Conservation (phyloP, 2,888 invertebrate species). For the Osedax frankpressi region DNA sequence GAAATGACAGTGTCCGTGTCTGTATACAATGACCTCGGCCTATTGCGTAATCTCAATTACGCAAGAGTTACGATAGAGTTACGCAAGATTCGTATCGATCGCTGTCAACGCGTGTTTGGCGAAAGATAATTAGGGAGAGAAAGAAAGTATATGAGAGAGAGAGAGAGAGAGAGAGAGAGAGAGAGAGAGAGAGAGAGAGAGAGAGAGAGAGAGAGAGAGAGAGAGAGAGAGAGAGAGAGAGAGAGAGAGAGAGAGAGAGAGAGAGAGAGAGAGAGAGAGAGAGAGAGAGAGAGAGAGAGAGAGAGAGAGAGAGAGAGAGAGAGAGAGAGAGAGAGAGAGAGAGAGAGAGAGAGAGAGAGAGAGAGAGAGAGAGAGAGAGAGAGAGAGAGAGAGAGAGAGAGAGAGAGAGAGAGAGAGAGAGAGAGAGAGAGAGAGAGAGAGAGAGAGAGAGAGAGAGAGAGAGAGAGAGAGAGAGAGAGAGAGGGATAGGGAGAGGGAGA, state of each 20-base stretch:
- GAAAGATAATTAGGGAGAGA: too few relatives aligned
- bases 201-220: constrained; percentile 5
- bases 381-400: constrained; percentile 10
- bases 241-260: neutral
- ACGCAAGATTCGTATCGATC: too few relatives aligned
- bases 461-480: constrained; percentile 9
- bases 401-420: constrained; percentile 8
- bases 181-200: constrained; percentile 1
- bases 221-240: constrained; percentile 2
- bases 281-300: constrained; percentile 3
- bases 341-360: neutral
- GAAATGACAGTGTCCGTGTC: too few relatives aligned
- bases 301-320: neutral
- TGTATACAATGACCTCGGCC: too few relatives aligned
- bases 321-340: neutral
- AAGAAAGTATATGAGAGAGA: constrained; percentile 5
- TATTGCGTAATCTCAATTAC: too few relatives aligned
- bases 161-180: neutral
- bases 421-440: neutral
- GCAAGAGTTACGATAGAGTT: too few relatives aligned
- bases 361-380: neutral
- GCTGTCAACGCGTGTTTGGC: too few relatives aligned
- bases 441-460: neutral
- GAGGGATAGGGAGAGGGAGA: too few relatives aligned
- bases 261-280: neutral